These are phyloP conservation scores for Linnaemya tessellans DNA, from an alignment of 2,888 invertebrate species.

Conservation along the genomic window DNA sequence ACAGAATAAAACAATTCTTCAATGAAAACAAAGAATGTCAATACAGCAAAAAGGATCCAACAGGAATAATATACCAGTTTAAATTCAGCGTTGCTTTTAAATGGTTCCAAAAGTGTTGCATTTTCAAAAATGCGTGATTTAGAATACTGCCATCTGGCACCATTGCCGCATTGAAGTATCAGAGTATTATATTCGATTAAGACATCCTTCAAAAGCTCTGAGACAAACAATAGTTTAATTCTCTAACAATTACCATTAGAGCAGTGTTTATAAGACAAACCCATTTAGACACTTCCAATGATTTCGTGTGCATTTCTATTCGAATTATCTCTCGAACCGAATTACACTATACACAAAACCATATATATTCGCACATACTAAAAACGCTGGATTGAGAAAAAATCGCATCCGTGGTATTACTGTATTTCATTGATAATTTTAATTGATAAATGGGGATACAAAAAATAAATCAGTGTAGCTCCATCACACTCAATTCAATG, in stretches of 20 bases:
- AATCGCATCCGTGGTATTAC: constrained; percentile 1
- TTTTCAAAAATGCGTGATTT: neutral
- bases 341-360: no score
- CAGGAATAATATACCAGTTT: constrained; percentile 44
- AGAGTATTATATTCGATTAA: no score
- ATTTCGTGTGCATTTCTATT: no score
- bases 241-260: no score
- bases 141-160: neutral
- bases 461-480: constrained; percentile 45
- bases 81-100: constrained; percentile 52
- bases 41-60: constrained; percentile 60
- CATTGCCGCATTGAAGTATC: no score
- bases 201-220: no score
- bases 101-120: neutral
- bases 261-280: no score
- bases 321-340: no score
- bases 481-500: constrained; percentile 59
- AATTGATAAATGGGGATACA: neutral
- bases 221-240: no score
- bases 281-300: no score
- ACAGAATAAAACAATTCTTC: constrained; percentile 28
- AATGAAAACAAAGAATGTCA: constrained; percentile 67
- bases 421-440: constrained; percentile 39
- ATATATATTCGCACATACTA: neutral
- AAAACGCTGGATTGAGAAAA: neutral